These are phyloP conservation scores for Xenentodon cancila DNA, from an alignment of 2,797 vertebrate genomes.

Conservation along the genomic window DNA sequence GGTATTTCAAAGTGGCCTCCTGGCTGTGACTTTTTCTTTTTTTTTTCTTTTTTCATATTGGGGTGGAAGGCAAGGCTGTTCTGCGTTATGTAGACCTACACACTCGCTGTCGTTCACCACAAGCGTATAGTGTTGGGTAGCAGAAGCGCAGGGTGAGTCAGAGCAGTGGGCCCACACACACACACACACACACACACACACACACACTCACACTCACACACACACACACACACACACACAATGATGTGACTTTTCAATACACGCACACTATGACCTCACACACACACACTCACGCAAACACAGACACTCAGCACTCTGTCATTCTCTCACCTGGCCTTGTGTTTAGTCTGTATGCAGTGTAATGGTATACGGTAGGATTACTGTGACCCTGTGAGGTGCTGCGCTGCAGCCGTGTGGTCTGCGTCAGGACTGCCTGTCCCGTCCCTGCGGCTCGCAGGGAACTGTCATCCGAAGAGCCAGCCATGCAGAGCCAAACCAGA, in stretches of 20 bases:
- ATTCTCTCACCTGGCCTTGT: constrained; percentile 78
- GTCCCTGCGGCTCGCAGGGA: constrained; percentile 47
- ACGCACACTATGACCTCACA: constrained; percentile 29
- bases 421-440: constrained; percentile 68
- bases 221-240: constrained; percentile 17
- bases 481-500: constrained; percentile 53
- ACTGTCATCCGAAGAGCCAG: constrained; percentile 63
- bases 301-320: constrained; percentile 50
- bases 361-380: constrained; percentile 78
- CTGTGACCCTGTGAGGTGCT: constrained; percentile 60
- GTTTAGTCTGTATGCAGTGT: constrained; percentile 80
- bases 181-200: constrained; percentile 26
- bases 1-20: constrained; percentile 82
- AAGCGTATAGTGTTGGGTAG: constrained; percentile 41
- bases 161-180: constrained; percentile 61
- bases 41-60: constrained; percentile 45
- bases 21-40: constrained; percentile 65
- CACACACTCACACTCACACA: constrained; percentile 12
- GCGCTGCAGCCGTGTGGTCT: constrained; percentile 61
- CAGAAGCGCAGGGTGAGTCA: constrained; percentile 45
- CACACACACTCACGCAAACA: constrained; percentile 12
- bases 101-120: constrained; percentile 51
- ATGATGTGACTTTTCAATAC: constrained; percentile 2
- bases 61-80: constrained; percentile 67
- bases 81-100: constrained; percentile 69